Evolutionary conservation across 2,888 invertebrate species (phyloP).

Genomic region (Drosophila tripunctata): DNA sequence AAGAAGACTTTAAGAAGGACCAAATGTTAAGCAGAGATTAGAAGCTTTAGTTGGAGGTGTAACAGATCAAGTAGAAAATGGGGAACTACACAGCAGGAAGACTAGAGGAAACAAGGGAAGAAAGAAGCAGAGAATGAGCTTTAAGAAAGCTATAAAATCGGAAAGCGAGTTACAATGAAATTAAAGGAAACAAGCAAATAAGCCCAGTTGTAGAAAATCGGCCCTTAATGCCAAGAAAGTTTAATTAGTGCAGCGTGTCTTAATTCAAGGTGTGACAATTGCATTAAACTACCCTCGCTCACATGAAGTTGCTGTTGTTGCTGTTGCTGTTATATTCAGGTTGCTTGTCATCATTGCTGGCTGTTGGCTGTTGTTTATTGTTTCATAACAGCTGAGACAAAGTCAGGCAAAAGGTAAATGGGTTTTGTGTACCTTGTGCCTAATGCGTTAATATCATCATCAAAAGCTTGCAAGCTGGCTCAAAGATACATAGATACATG

Average conservation of each 20-base stretch:
- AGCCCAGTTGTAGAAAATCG: no score
- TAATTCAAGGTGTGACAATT: not conserved
- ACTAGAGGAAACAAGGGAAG: no score
- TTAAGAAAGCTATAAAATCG: no score
- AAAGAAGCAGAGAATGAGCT: no score
- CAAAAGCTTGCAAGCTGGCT: conserved; percentile 43
- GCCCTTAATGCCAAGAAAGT: not conserved
- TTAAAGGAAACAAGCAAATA: no score
- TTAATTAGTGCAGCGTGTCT: not conserved
- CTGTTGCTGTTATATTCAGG: conserved; percentile 34
- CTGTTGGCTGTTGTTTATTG: conserved; percentile 69
- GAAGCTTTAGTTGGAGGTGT: no score
- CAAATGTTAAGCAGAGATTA: no score
- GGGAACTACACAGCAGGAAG: no score
- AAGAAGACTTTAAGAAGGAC: no score
- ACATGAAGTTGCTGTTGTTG: conserved; percentile 28
- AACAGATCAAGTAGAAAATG: no score
- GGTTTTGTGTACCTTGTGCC: conserved; percentile 79
- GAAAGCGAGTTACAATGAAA: no score
- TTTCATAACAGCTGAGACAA: conserved; percentile 76
- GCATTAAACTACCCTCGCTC: conserved; percentile 35
- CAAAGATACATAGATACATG: conserved; percentile 29
- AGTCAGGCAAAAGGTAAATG: conserved; percentile 69
- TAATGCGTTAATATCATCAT: conserved; percentile 78
- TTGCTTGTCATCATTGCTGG: conserved; percentile 59